Evolutionary conservation across 2,113 vertebrate genomes (phyloP).

Genomic region (Varanus komodoensis): DNA sequence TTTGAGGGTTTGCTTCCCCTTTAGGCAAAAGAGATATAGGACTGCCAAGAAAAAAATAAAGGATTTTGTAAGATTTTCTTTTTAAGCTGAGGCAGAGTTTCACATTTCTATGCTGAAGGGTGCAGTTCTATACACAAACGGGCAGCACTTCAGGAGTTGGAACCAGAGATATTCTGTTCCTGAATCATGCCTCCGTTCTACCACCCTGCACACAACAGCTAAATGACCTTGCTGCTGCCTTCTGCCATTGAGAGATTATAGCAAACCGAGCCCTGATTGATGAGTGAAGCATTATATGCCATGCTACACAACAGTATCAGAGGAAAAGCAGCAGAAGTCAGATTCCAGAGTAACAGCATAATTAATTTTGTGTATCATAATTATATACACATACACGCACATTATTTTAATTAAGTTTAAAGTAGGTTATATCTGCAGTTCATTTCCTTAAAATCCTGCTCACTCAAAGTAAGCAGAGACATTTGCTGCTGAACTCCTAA

Average conservation of each 20-base stretch:
- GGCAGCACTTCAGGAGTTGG: not conserved
- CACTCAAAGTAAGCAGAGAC: not conserved
- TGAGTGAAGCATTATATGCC: not conserved
- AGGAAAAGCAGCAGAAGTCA: too few species aligned
- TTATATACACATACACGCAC: too few species aligned
- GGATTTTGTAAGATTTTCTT: not conserved
- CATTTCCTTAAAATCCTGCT: not conserved
- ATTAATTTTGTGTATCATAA: not conserved
- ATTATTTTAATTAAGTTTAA: not conserved
- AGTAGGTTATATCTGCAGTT: not conserved
- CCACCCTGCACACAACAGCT: not conserved
- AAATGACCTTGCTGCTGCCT: not conserved
- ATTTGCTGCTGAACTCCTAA: too few species aligned
- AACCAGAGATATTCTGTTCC: not conserved
- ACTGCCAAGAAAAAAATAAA: not conserved
- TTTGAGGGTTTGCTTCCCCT: not conserved
- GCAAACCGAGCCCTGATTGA: not conserved
- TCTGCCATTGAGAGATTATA: not conserved
- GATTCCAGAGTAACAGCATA: not conserved
- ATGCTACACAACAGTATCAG: not conserved
- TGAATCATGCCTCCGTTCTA: too few species aligned
- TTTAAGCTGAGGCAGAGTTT: not conserved
- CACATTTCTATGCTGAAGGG: too few species aligned
- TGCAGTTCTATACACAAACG: not conserved
- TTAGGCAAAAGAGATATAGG: not conserved